Evolutionary conservation across 2,797 vertebrate species (phyloP).

Genomic region (Choloepus didactylus): DNA sequence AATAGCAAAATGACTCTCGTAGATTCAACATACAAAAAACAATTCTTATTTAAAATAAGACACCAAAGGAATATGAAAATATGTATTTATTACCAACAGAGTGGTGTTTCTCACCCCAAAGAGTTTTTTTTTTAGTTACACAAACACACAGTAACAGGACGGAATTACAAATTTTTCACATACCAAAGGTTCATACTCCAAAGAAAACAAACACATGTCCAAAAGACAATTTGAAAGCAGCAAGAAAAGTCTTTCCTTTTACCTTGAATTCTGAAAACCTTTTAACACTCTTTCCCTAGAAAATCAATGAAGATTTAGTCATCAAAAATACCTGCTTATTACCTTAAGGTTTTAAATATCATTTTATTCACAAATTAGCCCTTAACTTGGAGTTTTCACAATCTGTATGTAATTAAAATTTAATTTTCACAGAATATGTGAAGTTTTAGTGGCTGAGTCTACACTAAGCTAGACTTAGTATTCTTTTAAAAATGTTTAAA

Average conservation of each 20-base stretch:
- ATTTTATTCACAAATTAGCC: conserved; percentile 68
- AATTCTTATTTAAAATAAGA: conserved; percentile 57
- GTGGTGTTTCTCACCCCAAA: conserved; percentile 53
- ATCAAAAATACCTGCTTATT: conserved; percentile 58
- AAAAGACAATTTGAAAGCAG: conserved; percentile 69
- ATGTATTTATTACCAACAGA: conserved; percentile 80
- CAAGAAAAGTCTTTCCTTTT: conserved; percentile 58
- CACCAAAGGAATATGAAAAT: conserved; percentile 77
- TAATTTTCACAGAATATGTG: conserved; percentile 65
- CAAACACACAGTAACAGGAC: neutral
- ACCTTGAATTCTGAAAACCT: conserved; percentile 43
- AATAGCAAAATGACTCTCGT: conserved; percentile 59
- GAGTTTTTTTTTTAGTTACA: conserved; percentile 37
- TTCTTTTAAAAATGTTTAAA: conserved; percentile 66
- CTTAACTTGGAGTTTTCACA: conserved; percentile 58
- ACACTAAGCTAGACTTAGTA: conserved; percentile 33
- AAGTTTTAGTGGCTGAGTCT: conserved; percentile 60
- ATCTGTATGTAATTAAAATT: conserved; percentile 69
- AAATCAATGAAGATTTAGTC: conserved; percentile 55
- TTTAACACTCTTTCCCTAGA: conserved; percentile 48
- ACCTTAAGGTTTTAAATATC: conserved; percentile 63
- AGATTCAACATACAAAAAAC: conserved; percentile 51
- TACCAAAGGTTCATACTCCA: conserved; percentile 28
- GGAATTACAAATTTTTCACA: conserved; percentile 61
- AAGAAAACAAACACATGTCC: conserved; percentile 64